A percentile compares a stretch with the other conserved stretches of the same genome.
phyloP scores from a whole-genome alignment of 2,113 vertebrate species.

The Phrynosoma platyrhinos region DNA sequence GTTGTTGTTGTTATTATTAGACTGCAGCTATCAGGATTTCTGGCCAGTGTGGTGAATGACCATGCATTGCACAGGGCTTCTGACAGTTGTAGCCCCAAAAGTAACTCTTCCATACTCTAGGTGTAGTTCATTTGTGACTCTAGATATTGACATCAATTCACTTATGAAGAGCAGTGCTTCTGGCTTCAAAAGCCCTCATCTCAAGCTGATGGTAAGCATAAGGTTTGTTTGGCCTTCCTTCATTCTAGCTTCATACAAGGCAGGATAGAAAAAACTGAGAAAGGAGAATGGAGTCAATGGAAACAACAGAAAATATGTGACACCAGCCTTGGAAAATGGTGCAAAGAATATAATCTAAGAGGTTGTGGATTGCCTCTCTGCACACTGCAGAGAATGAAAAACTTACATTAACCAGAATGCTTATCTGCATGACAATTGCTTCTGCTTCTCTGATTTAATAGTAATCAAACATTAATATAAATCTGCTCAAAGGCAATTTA shows the following conservation, averaged over 20 bases:
- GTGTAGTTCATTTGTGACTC: neutral
- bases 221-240: neutral
- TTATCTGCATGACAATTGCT: neutral
- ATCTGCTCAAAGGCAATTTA: neutral
- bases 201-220: neutral
- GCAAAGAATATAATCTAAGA: too few species aligned
- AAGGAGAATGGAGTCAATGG: too few species aligned
- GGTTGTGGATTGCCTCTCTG: too few species aligned
- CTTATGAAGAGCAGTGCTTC: neutral
- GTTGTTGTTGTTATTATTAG: too few species aligned
- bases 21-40: too few species aligned
- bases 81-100: too few species aligned
- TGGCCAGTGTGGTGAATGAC: too few species aligned
- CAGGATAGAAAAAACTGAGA: too few species aligned
- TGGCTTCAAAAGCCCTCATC: neutral
- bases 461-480: neutral
- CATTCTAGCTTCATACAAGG: neutral
- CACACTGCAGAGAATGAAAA: neutral
- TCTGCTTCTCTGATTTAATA: neutral
- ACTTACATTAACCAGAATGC: neutral
- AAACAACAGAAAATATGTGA: too few species aligned
- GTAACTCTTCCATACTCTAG: too few species aligned
- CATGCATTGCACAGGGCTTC: too few species aligned
- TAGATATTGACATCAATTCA: neutral
- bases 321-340: too few species aligned